Evolutionary conservation across 2,797 vertebrate species (phyloP).

Genomic region (Champsocephalus gunnari): DNA sequence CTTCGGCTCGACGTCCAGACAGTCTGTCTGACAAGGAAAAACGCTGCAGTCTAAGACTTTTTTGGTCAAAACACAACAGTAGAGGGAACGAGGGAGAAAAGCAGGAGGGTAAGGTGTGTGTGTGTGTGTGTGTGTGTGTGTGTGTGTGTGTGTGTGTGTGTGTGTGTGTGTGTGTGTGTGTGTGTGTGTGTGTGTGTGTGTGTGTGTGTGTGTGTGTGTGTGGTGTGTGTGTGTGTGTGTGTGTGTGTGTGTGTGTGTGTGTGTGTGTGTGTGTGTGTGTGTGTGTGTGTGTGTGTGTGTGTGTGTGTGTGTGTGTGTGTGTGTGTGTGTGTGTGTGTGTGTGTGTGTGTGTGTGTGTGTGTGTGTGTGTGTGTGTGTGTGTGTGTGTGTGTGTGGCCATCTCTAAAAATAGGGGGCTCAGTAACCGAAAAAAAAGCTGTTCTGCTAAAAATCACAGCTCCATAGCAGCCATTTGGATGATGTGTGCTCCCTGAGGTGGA

Average conservation of each 20-base stretch:
- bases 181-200: neutral
- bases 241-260: too few relatives aligned
- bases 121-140: neutral
- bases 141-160: too few relatives aligned
- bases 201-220: too few relatives aligned
- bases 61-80: conserved; percentile 81
- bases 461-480: conserved; percentile 75
- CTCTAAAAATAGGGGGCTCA: conserved; percentile 79
- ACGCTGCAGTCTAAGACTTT: conserved; percentile 76
- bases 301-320: too few relatives aligned
- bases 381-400: conserved; percentile 27
- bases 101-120: conserved; percentile 12
- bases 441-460: conserved; percentile 81
- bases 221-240: neutral
- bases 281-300: too few relatives aligned
- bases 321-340: neutral
- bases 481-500: conserved; percentile 76
- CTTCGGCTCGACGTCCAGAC: conserved; percentile 76
- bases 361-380: neutral
- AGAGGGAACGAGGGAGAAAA: conserved; percentile 20
- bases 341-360: conserved; percentile 8
- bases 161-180: neutral
- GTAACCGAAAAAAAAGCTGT: conserved; percentile 62
- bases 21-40: conserved; percentile 81
- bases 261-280: too few relatives aligned